Percentiles rank a stretch among this genome's conserved stretches.
Evolutionary conservation across 2,797 vertebrate genomes (phyloP).

Genomic region (Coregonus ussuriensis): DNA sequence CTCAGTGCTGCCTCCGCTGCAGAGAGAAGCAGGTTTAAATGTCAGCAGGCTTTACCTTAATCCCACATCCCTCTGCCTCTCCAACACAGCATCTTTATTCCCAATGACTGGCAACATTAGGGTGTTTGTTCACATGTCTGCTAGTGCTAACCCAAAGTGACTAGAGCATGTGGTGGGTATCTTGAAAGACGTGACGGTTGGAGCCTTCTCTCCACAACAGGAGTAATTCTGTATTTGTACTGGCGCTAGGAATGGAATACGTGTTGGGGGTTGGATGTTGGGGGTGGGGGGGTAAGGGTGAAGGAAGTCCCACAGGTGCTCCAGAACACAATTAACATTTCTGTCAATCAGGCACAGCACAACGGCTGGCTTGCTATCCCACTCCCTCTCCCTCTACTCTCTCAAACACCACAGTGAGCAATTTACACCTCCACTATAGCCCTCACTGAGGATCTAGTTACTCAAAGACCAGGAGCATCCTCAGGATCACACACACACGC

Average conservation of each 20-base stretch:
- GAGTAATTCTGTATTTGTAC: neutral
- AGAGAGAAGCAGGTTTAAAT: constrained; percentile 51
- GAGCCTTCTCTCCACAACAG: neutral
- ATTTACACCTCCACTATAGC: constrained; percentile 56
- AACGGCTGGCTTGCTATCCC: neutral
- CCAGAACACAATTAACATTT: constrained; percentile 54
- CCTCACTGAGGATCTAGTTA: constrained; percentile 25
- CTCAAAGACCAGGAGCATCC: too few relatives aligned
- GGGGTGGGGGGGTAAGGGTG: neutral
- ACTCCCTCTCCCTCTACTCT: constrained; percentile 26
- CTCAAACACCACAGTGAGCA: constrained; percentile 37
- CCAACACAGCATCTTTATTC: constrained; percentile 40
- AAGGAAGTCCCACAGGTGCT: constrained; percentile 24
- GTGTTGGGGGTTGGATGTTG: neutral
- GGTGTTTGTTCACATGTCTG: constrained; percentile 14
- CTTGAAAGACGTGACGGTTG: neutral
- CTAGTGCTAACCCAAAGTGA: neutral
- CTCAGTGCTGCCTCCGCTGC: constrained; percentile 16
- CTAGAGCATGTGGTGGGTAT: neutral
- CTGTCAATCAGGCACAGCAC: constrained; percentile 31
- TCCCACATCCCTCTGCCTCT: constrained; percentile 39
- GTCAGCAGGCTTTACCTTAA: constrained; percentile 58
- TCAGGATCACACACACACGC: neutral
- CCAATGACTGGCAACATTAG: constrained; percentile 50
- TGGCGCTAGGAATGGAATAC: neutral